Base-by-base conservation (phyloP, 2,888 invertebrate genomes). In the Zaprionus obscuricornis region DNA sequence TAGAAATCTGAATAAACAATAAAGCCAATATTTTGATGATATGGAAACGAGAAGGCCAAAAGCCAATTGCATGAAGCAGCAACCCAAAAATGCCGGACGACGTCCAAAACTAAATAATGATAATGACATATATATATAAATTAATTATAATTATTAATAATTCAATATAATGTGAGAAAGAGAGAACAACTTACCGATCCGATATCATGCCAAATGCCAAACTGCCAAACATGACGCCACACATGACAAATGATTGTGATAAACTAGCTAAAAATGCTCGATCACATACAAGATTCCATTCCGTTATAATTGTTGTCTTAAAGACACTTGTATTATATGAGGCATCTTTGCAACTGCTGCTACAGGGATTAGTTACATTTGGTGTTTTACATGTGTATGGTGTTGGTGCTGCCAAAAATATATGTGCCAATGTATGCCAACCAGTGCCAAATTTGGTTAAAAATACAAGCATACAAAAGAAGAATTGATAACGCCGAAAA, bases 61-160 rank as follows among this genome's bases (percentile, higher is more conserved):
- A 56, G 93, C 87, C 2, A 95, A 91, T 89, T 96, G 96, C 27
- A 96, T 91, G 34, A 94, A 91, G 10, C 96, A 94, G 2, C 95
- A 94, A 29, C 92, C 90, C 47, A 96, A 91, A 78, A 97, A 92
- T 0, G 96, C 95, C 56, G 92, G 90, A 73, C 95, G 94, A 50
- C 96, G 92, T 0, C 96, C 96, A 85, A 91, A 95, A 86, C 96
- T 96, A n/a, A n/a, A n/a, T n/a, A n/a, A n/a, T n/a, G n/a, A n/a
- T n/a, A n/a, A n/a, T n/a, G n/a, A n/a, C n/a, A n/a, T 6, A 14
- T 34, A 5, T 11, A n/a, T 6, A 11, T 22, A 22, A 22, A 5
- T 7, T 11, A 8, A 6, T 7, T 13, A 16, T 2, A 1, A 22
- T 7, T 2, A 2, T 17, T 20, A 17, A 8, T 27, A 8, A 11